Evolutionary conservation across 2,113 vertebrate species (phyloP).

Genomic region (Malurus elegans): DNA sequence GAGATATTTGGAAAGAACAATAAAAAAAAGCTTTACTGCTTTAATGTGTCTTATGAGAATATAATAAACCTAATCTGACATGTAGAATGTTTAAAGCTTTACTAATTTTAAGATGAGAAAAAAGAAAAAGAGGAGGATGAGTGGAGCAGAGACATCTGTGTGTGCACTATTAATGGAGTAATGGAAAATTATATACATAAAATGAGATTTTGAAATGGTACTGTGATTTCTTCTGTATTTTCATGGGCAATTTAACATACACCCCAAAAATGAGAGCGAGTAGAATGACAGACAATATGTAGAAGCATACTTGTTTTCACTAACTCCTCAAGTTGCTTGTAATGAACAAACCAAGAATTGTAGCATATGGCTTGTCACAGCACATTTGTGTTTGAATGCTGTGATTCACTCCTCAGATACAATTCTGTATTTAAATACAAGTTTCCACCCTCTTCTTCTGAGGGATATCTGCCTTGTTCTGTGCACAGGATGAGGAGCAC

Average conservation of each 20-base stretch:
- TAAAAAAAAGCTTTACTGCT: background rate
- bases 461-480: background rate
- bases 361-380: background rate
- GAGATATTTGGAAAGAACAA: background rate
- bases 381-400: background rate
- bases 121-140: background rate
- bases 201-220: background rate
- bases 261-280: accelerated
- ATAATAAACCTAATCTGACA: background rate
- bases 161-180: background rate
- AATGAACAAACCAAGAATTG: background rate
- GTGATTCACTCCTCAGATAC: background rate
- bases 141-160: background rate
- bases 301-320: background rate
- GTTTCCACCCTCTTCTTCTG: accelerated
- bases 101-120: background rate
- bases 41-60: background rate
- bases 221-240: background rate
- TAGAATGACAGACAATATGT: background rate
- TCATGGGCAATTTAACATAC: background rate
- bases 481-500: background rate
- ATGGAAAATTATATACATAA: background rate
- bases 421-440: background rate
- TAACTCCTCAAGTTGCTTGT: background rate
- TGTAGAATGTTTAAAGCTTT: background rate